These are phyloP conservation scores for Adoxophyes honmai DNA, from an alignment of 1,140 invertebrate genomes.

Conservation along the genomic window DNA sequence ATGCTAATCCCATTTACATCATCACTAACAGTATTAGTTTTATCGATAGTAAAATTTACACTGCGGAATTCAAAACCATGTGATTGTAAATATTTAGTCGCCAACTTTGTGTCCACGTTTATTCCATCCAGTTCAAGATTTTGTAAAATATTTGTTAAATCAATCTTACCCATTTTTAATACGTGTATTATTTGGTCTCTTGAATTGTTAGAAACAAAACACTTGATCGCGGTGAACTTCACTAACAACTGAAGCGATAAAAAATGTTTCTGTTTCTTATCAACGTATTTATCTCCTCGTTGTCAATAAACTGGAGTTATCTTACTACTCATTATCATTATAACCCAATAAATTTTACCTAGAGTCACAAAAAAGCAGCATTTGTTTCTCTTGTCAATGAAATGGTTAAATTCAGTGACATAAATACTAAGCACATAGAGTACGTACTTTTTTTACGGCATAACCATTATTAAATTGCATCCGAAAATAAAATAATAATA, in stretches of 20 bases:
- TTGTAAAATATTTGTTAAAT: background rate
- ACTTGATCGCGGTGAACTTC: background rate
- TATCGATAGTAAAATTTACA: background rate
- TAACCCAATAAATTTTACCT: slow-evolving; percentile 20
- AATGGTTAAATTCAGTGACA: too few species aligned
- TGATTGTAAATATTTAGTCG: background rate
- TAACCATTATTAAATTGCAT: too few species aligned
- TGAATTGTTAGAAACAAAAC: background rate
- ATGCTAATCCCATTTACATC: background rate
- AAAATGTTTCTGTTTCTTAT: background rate
- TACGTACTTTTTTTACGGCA: too few species aligned
- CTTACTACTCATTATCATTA: slow-evolving; percentile 1
- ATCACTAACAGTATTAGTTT: background rate
- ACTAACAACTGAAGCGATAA: slow-evolving; percentile 7
- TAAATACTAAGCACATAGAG: too few species aligned
- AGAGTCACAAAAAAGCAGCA: too few species aligned
- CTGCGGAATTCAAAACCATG: background rate
- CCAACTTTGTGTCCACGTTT: background rate
- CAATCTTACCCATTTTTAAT: background rate
- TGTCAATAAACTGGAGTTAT: background rate
- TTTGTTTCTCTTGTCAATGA: too few species aligned
- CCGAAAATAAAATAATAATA: too few species aligned
- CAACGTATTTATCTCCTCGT: background rate
- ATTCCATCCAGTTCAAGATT: background rate
- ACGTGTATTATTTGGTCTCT: too few species aligned